These are phyloP conservation scores for Pseudochirops cupreus DNA, from an alignment of 2,797 vertebrate genomes.

Conservation along the genomic window DNA sequence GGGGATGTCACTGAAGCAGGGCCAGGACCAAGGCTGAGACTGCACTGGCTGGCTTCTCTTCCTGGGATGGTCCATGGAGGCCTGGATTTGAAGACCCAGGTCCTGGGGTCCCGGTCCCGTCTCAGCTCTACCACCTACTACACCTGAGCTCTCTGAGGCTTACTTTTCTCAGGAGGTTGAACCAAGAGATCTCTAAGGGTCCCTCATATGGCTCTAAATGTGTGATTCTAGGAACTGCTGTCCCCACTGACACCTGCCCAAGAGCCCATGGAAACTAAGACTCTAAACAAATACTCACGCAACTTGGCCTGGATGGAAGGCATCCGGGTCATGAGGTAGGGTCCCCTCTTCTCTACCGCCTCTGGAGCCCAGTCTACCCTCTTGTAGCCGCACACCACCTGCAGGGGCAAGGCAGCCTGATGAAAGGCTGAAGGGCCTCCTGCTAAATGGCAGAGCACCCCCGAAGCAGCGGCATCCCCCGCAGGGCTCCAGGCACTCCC, in stretches of 20 bases:
- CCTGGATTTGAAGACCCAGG: background rate
- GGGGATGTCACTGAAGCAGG: background rate
- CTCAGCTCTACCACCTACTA: background rate
- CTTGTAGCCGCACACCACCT: constrained; percentile 65
- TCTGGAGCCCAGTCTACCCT: constrained; percentile 32
- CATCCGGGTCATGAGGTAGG: constrained; percentile 92
- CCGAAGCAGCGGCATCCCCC: background rate
- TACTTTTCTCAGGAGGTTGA: too few species aligned
- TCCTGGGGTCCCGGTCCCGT: background rate
- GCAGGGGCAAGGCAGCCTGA: background rate
- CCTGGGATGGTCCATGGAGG: too few species aligned
- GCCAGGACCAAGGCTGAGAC: background rate
- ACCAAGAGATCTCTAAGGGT: background rate
- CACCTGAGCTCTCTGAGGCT: background rate
- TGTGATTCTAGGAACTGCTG: background rate
- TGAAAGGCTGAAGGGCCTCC: background rate
- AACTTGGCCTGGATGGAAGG: constrained; percentile 93
- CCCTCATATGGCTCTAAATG: background rate
- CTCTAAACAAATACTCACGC: constrained; percentile 87
- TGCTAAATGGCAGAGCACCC: rapidly evolving
- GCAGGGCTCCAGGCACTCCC: background rate
- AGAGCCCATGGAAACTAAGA: background rate
- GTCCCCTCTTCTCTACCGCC: constrained; percentile 91
- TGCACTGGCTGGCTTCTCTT: too few species aligned
- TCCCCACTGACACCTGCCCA: background rate